Evolutionary conservation across 2,888 invertebrate species (phyloP), one percentile per base, ranked within the genome.

Genomic region (Euclidia mi): DNA sequence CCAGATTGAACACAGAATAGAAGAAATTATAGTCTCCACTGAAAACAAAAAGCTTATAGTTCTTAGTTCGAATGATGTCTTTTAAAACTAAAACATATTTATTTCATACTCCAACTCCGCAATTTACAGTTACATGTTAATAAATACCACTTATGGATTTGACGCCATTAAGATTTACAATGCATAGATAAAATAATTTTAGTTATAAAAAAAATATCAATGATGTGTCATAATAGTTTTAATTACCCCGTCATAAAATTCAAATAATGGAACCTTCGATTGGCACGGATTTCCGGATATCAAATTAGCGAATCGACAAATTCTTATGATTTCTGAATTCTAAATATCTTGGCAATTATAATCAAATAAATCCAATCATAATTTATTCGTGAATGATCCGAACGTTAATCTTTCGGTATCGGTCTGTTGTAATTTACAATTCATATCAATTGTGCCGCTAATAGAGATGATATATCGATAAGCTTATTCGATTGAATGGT

Each of bases 371-470:
- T 41, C 44, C 28, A 25, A 7, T 14, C 28, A 6, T 32, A 29
- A 65, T 37, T 17, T 18, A 65, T 45, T 65, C 17, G 17, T 29
- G 25, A 35, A 51, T 47, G 41, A 59, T 45, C n/a, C n/a, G n/a
- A n/a, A n/a, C n/a, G n/a, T n/a, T n/a, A n/a, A n/a, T n/a, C n/a
- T n/a, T n/a, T n/a, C n/a, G n/a, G n/a, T n/a, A n/a, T 29, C 17
- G 32, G 48, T 47, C 41, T 55, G 42, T 64, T 31, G 55, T 65
- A 65, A 47, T 65, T 59, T 63, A 20, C 25, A 63, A 67, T 56
- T 55, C 25, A 56, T 60, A 60, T 52, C 44, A 43, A 64, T 29
- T 6, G 20, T 6, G 4, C 20, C 20, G 20, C 1, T 25, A 25
- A 25, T 56, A 55, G 46, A 53, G 53, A 29, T 47, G 44, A 37